Evolutionary conservation across 2,888 invertebrate genomes (phyloP).

Genomic region (Polymixis flavicincta): DNA sequence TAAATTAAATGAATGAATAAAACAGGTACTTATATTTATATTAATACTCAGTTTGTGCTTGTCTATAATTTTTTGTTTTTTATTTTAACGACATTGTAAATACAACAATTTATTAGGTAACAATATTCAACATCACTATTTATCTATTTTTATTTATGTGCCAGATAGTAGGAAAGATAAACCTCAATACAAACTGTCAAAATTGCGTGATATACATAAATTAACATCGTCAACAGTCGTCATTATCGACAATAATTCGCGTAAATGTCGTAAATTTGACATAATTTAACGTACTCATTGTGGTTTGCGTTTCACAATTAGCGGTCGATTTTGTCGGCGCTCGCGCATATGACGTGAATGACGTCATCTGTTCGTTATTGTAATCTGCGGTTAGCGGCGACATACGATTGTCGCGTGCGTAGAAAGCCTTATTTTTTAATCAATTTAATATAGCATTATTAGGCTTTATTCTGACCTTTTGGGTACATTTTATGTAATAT

Average conservation of each 20-base stretch:
- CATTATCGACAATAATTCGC: conserved; percentile 70
- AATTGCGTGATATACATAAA: conserved; percentile 46
- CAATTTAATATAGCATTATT: conserved; percentile 51
- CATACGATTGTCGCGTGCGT: conserved; percentile 73
- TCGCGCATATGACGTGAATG: conserved; percentile 50
- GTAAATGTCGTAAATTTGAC: conserved; percentile 76
- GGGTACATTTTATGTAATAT: conserved; percentile 32
- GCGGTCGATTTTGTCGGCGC: conserved; percentile 74
- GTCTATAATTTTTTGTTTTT: background rate
- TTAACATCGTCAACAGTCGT: conserved; percentile 33
- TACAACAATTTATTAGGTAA: background rate
- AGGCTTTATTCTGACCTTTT: conserved; percentile 49
- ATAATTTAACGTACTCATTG: conserved; percentile 74
- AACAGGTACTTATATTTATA: too few species aligned
- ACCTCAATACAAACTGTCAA: conserved; percentile 3
- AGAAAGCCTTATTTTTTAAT: conserved; percentile 66
- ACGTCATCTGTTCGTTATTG: conserved; percentile 74
- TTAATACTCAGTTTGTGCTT: too few species aligned
- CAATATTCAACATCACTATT: too few species aligned
- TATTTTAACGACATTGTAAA: background rate
- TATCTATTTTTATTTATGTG: too few species aligned
- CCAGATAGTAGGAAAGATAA: conserved; percentile 5
- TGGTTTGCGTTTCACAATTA: conserved; percentile 81
- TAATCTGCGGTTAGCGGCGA: conserved; percentile 71
- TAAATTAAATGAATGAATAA: too few species aligned